Evolutionary conservation across 1,140 invertebrate species (phyloP), one percentile per base, ranked within the genome.

Genomic region (Bombus cullumanus): DNA sequence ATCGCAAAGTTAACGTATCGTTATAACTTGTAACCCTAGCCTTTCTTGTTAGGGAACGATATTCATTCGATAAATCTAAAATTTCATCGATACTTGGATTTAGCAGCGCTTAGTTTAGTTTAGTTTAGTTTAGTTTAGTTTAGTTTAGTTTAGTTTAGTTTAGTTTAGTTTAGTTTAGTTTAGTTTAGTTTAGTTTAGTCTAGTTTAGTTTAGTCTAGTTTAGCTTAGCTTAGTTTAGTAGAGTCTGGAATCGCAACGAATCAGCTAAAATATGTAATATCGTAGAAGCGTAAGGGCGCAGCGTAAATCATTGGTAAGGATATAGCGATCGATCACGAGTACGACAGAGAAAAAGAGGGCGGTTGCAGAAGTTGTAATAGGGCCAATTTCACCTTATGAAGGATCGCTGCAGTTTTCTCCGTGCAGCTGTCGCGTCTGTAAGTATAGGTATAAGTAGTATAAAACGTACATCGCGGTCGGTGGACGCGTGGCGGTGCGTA

Each of bases 401-500:
- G 34, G 41, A 66, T 77, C 57, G 28, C 22, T 43, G 34, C 28
- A 64, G 41, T 66, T 76, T 39, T 22, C 43, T 39, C 13, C 47
- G 39, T n/a, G 39, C 12, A 13, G 28, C 13, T 28, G 39, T 34
- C 41, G 39, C 31, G 34, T 66, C 10, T 34, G 37, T 47, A 72
- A 71, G 28, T n/a, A 13, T 13, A 13, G 59, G 15, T 34, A 64
- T n/a, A 66, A 15, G 64, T 62, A 34, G 31, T 9, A 9, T 9
- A 37, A 39, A 53, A 84, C 39, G 71, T 13, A 76, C 0, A 28
- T 5, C 5, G 1, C 28, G 74, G 37, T 28, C 28, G 74, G 15
- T 28, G 43, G 34, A 41, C 73, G 15, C 76, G 34, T 57, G 31
- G 83, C 69, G 37, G 72, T 77, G 71, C 88, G 75, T 90, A 83